Base-by-base conservation (phyloP, 2,797 vertebrate genomes). In the Thamnophis elegans region DNA sequence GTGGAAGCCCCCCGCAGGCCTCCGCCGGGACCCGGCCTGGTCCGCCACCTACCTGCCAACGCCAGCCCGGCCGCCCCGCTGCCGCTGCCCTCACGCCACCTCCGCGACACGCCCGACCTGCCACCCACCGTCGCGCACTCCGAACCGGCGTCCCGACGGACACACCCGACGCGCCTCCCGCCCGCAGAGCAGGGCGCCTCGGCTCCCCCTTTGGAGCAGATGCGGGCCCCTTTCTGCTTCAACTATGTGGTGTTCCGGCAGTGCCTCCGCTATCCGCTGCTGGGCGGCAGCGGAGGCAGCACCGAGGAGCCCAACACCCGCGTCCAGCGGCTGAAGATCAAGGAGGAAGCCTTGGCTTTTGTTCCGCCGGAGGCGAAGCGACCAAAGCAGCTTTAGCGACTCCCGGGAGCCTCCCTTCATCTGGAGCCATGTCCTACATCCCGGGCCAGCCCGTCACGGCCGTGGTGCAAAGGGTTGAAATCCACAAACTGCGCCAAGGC, bases 381-480 rank as follows among this genome's bases (percentile, higher is more conserved):
- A 14, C 4, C 8, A 55, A 8, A 32, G 51, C 51, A 26, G 92
- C 0, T 32, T 68, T 3, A 9, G 16, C 3, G 55, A 56, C 10
- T 54, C 82, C 16, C n/a, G n/a, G 51, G n/a, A n/a, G 6, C 53
- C 85, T 26, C 8, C 56, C 56, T 5, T 5, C 18, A 10, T 54
- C 18, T 16, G 55, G 89, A 91, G 89, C 59, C 94, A 98, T 97
- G 98, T 98, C 98, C 96, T 98, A 98, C 97, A 97, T 98, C 94
- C 96, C 96, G 87, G 97, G 98, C 87, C 97, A 98, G 97, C 97
- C 97, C 32, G 96, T 98, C 93, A 97, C 98, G 88, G 97, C 97
- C 22, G 97, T 98, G 54, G 97, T 98, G 99, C 97, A 99, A 99
- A 97, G 98, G 94, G 98, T 99, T 93, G 98, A 99, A 97, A 99